Evolutionary conservation across 2,888 invertebrate species (phyloP).

Genomic region (Metellina segmentata): DNA sequence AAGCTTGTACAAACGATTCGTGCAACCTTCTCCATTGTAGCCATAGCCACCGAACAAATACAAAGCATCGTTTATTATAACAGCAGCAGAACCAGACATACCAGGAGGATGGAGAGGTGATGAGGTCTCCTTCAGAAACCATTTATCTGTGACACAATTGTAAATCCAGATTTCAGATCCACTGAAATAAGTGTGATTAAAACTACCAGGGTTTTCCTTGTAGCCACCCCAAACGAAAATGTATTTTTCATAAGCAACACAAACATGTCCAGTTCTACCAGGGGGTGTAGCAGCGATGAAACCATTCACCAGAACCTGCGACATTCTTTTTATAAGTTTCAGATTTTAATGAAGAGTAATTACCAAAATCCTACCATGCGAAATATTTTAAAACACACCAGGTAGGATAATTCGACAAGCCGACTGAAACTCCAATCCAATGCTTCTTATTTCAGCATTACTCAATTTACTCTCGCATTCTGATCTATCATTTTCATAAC

Average conservation of each 20-base stretch:
- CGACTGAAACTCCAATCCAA: no score
- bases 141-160: slow-evolving; percentile 79
- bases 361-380: no score
- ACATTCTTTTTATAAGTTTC: background rate
- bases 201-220: slow-evolving; percentile 61
- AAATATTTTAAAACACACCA: no score
- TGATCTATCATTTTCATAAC: no score
- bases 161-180: slow-evolving; percentile 79
- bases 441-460: no score
- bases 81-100: slow-evolving; percentile 80
- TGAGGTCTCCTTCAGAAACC: slow-evolving; percentile 78
- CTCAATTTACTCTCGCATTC: no score
- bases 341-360: no score
- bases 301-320: background rate
- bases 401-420: no score
- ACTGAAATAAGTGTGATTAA: slow-evolving; percentile 78
- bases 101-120: slow-evolving; percentile 78
- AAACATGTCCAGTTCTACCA: slow-evolving; percentile 79
- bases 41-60: slow-evolving; percentile 80
- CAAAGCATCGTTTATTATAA: slow-evolving; percentile 78
- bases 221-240: slow-evolving; percentile 81
- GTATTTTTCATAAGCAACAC: slow-evolving; percentile 79
- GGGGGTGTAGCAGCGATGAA: slow-evolving; percentile 29
- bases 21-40: slow-evolving; percentile 78
- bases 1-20: slow-evolving; percentile 79